Percentiles rank a stretch among this genome's conserved stretches.
phyloP scores from a whole-genome alignment of 1,140 invertebrate species.

The Antheraea pernyi region DNA sequence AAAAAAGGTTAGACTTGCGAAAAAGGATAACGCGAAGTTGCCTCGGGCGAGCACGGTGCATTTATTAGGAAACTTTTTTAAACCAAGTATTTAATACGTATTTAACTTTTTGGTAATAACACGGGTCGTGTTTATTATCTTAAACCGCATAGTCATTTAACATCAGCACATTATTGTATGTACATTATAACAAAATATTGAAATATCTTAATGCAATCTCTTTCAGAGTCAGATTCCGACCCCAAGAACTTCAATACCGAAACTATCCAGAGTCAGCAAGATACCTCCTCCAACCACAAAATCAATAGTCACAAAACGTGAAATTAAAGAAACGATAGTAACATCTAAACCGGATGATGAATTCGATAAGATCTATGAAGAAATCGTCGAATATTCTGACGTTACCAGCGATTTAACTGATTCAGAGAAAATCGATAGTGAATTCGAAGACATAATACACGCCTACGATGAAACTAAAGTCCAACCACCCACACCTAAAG shows the following conservation, averaged over 20 bases:
- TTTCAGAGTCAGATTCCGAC: constrained; percentile 11
- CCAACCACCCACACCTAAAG: constrained; percentile 18
- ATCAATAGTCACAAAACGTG: constrained; percentile 15
- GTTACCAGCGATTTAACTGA: constrained; percentile 26
- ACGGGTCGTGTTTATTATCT: too few relatives aligned
- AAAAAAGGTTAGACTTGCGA: too few relatives aligned
- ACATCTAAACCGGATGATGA: constrained; percentile 42
- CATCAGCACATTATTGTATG: too few relatives aligned
- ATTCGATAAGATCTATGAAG: constrained; percentile 66
- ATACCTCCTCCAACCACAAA: constrained; percentile 14
- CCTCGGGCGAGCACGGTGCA: too few relatives aligned
- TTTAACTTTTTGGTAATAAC: too few relatives aligned
- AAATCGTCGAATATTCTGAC: constrained; percentile 36
- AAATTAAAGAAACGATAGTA: background rate
- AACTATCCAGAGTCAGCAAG: constrained; percentile 15
- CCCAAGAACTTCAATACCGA: background rate
- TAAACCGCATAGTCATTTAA: too few relatives aligned
- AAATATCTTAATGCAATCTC: background rate
- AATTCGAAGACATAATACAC: constrained; percentile 68
- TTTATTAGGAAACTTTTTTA: too few relatives aligned
- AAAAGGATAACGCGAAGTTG: too few relatives aligned
- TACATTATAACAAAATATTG: background rate
- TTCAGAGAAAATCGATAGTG: constrained; percentile 45
- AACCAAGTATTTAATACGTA: too few relatives aligned
- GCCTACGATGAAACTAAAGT: constrained; percentile 54